These are phyloP conservation scores for Pseudococcus viburni DNA, from an alignment of 2,888 invertebrate species.

Conservation along the genomic window DNA sequence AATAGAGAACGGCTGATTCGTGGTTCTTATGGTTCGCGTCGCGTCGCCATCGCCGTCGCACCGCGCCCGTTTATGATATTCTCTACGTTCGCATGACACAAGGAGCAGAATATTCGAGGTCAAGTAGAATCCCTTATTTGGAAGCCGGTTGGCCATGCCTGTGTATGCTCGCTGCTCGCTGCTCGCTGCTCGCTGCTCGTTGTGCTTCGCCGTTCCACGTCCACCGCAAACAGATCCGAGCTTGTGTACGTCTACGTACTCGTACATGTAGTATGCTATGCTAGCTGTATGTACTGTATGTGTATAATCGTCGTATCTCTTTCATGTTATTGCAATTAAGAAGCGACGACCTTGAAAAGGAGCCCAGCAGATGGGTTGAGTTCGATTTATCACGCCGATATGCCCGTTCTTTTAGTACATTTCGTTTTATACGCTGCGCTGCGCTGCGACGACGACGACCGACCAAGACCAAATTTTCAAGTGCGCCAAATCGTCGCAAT, in stretches of 20 bases:
- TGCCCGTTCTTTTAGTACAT: background rate
- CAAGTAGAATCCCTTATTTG: slow-evolving; percentile 65
- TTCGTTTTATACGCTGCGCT: background rate
- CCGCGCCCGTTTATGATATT: slow-evolving; percentile 59
- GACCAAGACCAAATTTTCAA: background rate
- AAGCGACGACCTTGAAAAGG: slow-evolving; percentile 64
- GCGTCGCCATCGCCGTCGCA: background rate
- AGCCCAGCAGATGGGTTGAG: slow-evolving; percentile 59
- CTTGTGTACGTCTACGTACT: background rate
- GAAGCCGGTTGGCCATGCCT: slow-evolving; percentile 63
- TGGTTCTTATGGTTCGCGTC: slow-evolving; percentile 23
- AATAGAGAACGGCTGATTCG: background rate
- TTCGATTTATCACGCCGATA: slow-evolving; percentile 13
- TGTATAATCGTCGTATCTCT: background rate
- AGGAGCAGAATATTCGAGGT: slow-evolving; percentile 65
- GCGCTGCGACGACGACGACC: background rate
- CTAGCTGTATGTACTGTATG: too few species aligned
- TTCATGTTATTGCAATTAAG: slow-evolving; percentile 37
- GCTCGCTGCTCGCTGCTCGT: background rate
- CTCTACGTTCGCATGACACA: slow-evolving; percentile 56
- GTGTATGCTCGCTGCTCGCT: slow-evolving; percentile 1
- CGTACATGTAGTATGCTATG: too few species aligned
- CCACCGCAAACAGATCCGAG: slow-evolving; percentile 19
- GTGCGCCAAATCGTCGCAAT: background rate
- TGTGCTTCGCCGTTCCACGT: slow-evolving; percentile 14